Percentiles rank a stretch among this genome's conserved stretches.
Conservation (phyloP, 1,140 invertebrate genomes). For the Polypedilum pembai region DNA sequence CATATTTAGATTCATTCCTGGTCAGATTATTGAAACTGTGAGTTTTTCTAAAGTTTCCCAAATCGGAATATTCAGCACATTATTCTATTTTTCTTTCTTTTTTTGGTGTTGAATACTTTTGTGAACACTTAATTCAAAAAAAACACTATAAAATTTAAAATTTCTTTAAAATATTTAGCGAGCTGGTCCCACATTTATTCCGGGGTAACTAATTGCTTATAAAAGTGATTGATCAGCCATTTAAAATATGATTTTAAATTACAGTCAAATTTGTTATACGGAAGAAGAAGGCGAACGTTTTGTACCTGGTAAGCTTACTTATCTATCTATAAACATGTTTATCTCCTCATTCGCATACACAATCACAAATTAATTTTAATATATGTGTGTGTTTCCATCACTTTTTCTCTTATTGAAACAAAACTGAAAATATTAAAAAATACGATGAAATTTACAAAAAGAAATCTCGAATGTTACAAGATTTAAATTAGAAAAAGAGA, state of each 20-base stretch:
- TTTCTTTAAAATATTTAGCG: constrained; percentile 37
- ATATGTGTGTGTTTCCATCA: background rate
- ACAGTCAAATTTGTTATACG: constrained; percentile 57
- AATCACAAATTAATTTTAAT: background rate
- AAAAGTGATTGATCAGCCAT: background rate
- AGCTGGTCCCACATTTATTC: constrained; percentile 63
- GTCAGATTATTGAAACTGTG: constrained; percentile 63
- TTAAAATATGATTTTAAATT: background rate
- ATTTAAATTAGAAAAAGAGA: background rate
- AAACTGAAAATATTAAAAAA: background rate
- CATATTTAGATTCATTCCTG: constrained; percentile 65
- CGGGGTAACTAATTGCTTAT: constrained; percentile 42
- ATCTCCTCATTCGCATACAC: background rate
- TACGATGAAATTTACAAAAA: background rate
- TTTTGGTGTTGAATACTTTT: constrained; percentile 47
- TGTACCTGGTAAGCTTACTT: constrained; percentile 49
- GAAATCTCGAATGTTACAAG: background rate
- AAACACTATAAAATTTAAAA: constrained; percentile 49
- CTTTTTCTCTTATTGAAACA: background rate
- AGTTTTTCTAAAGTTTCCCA: constrained; percentile 64
- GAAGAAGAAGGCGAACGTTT: constrained; percentile 61
- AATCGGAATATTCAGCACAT: constrained; percentile 57
- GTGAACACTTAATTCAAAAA: no score
- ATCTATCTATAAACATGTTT: background rate
- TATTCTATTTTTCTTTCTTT: constrained; percentile 60